Evolutionary conservation across 2,888 invertebrate species (phyloP).

Genomic region (Meganola albula): DNA sequence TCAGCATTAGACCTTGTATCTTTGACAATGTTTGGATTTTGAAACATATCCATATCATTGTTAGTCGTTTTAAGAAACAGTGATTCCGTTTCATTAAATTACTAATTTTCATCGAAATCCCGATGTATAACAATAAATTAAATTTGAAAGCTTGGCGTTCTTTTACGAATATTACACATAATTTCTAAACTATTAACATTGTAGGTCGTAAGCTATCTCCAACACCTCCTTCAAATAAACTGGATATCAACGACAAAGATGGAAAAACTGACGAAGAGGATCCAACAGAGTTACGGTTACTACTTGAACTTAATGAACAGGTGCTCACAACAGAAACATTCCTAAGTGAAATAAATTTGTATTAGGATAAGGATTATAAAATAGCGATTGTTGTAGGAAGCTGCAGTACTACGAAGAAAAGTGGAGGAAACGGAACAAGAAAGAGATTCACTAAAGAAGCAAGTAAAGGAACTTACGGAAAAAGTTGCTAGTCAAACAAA

Average conservation of each 20-base stretch:
- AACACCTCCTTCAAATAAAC: constrained; percentile 80
- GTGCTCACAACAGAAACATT: constrained; percentile 47
- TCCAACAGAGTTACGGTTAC: constrained; percentile 88
- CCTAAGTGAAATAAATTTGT: no score
- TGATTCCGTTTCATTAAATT: constrained; percentile 27
- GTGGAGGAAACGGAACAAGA: constrained; percentile 90
- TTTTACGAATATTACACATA: constrained; percentile 2
- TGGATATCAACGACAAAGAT: constrained; percentile 83
- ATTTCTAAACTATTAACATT: constrained; percentile 16
- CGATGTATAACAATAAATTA: constrained; percentile 19
- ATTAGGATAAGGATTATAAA: neutral
- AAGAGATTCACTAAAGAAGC: constrained; percentile 83
- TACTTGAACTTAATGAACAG: constrained; percentile 93
- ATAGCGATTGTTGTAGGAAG: constrained; percentile 76
- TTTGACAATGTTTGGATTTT: constrained; percentile 35
- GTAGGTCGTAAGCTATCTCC: constrained; percentile 84
- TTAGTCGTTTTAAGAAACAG: constrained; percentile 17
- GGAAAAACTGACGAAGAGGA: constrained; percentile 89
- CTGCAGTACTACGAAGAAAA: constrained; percentile 88
- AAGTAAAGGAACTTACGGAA: constrained; percentile 86
- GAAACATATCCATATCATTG: constrained; percentile 20
- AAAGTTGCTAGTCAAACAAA: constrained; percentile 77
- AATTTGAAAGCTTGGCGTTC: constrained; percentile 17
- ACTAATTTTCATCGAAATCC: constrained; percentile 25
- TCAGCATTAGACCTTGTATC: constrained; percentile 29